Conservation (phyloP, 2,113 vertebrate species). For the Odontophorus gujanensis region DNA sequence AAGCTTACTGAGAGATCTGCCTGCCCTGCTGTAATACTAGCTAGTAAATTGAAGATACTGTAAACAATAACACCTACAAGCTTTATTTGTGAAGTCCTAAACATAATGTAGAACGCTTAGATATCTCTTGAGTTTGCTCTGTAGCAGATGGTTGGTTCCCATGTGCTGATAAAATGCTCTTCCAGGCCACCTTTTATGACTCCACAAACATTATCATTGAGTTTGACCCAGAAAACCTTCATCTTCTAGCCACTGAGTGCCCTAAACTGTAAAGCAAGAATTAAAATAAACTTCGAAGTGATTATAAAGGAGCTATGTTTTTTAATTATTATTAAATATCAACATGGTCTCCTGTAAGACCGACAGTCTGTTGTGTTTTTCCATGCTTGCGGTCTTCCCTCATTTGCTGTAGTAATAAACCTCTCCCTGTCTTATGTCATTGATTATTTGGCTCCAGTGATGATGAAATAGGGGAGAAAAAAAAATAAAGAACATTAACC, state of each 20-base stretch:
- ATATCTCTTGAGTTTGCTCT: background rate
- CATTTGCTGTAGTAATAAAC: conserved; percentile 39
- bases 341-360: background rate
- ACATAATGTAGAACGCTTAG: background rate
- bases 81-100: background rate
- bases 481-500: conserved; percentile 26
- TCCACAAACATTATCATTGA: background rate
- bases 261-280: background rate
- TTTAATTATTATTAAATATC: background rate
- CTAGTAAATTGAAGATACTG: background rate
- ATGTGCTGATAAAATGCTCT: background rate
- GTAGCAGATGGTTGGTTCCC: background rate
- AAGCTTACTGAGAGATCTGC: background rate
- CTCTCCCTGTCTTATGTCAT: background rate
- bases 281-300: background rate
- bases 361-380: background rate
- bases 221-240: background rate
- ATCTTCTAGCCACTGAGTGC: background rate
- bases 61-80: background rate
- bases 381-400: background rate
- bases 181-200: background rate
- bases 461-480: conserved; percentile 43
- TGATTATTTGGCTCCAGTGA: conserved; percentile 24
- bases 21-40: background rate
- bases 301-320: background rate